Evolutionary conservation across 1,140 invertebrate genomes (phyloP), one percentile per base, ranked within the genome.

Genomic region (Agrypnia vestita): DNA sequence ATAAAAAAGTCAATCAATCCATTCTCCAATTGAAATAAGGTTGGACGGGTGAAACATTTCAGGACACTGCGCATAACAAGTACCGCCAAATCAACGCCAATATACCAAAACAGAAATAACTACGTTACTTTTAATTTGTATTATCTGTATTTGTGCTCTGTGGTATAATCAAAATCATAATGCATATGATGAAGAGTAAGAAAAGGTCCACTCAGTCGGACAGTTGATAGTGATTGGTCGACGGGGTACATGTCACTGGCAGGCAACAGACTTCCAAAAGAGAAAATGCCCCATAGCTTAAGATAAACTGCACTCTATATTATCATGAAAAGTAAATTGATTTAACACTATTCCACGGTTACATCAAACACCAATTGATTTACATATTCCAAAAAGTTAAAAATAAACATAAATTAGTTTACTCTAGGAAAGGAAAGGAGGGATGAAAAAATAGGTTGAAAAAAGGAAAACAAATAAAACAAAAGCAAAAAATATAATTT

Each of bases 311-410:
- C 81, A 82, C 81, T 80, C 76, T 72, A 82, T 35, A 79, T 78
- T 77, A 79, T 78, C 51, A 72, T 80, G 77, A 80, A 78, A 82
- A 72, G 55, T 82, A 77, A 79, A 67, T 72, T 78, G 76, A 83
- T 81, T 83, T 79, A 83, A 55, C 76, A 83, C 82, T 82, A 83
- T 53, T 71, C 82, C 76, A 83, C 77, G 80, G 82, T 83, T 80
- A 83, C 82, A 83, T 78, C 82, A 77, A 83, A 83, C 82, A 83
- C 80, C 82, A 64, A 83, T 83, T 80, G 78, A 80, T 78, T 83
- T 81, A 84, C 81, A 80, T 82, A 84, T 81, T 80, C 85, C 86
- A 86, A 88, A 88, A 86, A 88, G 82, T 84, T 89, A 88, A 86
- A 87, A 44, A 86, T 85, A 89, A 76, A 51, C 0, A 61, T 53